These are phyloP conservation scores for Sisor rabdophorus DNA, from an alignment of 2,113 vertebrate species.

Conservation along the genomic window DNA sequence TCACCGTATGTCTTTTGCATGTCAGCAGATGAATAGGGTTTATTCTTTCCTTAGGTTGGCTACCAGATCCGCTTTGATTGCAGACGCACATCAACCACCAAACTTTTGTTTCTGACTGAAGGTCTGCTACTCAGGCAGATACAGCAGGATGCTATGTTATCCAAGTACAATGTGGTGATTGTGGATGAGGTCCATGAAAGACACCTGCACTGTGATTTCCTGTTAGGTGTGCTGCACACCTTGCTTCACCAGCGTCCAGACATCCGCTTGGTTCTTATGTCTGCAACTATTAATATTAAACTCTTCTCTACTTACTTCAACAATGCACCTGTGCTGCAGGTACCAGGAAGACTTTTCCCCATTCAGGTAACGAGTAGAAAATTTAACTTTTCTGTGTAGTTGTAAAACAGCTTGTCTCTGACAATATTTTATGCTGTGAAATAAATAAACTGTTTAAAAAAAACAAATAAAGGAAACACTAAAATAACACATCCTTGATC, in stretches of 20 bases:
- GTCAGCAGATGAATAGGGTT: not conserved
- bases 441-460: not conserved
- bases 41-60: constrained; percentile 72
- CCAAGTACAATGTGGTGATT: constrained; percentile 75
- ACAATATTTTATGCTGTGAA: not conserved
- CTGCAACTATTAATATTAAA: constrained; percentile 87
- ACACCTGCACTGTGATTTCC: constrained; percentile 85
- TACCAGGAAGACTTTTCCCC: constrained; percentile 85
- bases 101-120: constrained; percentile 84
- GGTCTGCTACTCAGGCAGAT: constrained; percentile 86
- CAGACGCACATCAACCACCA: constrained; percentile 71
- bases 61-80: constrained; percentile 93
- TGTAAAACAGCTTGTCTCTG: not conserved
- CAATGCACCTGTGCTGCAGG: constrained; percentile 81
- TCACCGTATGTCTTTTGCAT: no score
- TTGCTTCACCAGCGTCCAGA: constrained; percentile 68
- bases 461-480: no score
- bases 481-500: no score
- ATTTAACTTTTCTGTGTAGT: not conserved
- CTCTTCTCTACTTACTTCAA: constrained; percentile 84
- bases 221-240: constrained; percentile 78
- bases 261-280: constrained; percentile 89
- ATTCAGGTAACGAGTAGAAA: constrained; percentile 73
- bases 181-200: constrained; percentile 90
- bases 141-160: constrained; percentile 73